phyloP scores from a whole-genome alignment of 2,113 vertebrate genomes.

The Corvus moneduloides region DNA sequence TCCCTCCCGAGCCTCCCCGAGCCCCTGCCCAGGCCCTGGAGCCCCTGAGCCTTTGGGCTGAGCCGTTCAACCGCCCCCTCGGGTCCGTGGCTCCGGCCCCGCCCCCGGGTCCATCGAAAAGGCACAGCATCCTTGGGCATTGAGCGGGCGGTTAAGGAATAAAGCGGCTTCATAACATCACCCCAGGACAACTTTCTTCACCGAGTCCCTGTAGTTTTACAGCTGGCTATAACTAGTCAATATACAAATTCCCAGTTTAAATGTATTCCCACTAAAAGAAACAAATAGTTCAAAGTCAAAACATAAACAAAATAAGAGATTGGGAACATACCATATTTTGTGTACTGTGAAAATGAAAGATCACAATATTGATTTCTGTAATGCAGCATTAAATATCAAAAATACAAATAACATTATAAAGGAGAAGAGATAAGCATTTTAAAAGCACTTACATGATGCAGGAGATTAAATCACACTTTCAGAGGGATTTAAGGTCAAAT shows the following conservation, averaged over 20 bases:
- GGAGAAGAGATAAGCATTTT: neutral
- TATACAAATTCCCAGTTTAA: neutral
- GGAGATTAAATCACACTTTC: neutral
- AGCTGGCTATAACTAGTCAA: neutral
- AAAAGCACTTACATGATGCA: neutral
- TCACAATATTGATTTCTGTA: neutral
- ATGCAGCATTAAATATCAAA: neutral
- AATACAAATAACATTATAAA: neutral
- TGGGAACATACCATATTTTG: neutral
- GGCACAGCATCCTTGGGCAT: no score
- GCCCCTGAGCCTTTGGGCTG: no score
- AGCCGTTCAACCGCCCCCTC: no score
- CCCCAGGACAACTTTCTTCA: neutral
- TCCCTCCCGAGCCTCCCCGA: no score
- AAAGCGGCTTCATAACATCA: no score
- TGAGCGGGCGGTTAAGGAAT: no score
- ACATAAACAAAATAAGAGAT: neutral
- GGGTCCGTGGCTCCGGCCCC: no score
- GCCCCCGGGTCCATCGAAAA: no score
- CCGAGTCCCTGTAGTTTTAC: neutral
- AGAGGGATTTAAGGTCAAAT: neutral
- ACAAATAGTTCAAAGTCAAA: neutral
- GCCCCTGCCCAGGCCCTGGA: no score
- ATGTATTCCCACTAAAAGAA: neutral
- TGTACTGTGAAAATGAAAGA: neutral